Conservation (phyloP, 2,797 vertebrate genomes). For the Molossus alvarezi region DNA sequence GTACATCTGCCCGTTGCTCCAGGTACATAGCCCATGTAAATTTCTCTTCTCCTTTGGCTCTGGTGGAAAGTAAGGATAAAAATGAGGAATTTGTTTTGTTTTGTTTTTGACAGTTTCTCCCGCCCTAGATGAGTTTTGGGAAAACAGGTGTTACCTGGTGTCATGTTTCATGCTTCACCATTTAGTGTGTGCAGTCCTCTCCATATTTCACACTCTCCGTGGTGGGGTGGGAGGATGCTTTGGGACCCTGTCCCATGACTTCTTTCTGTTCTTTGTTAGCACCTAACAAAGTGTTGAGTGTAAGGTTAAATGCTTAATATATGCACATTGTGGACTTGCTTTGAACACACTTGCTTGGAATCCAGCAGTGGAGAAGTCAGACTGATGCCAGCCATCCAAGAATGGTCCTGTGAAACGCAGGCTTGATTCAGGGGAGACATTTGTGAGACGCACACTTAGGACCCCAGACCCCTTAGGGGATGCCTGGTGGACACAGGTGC, state of each 20-base stretch:
- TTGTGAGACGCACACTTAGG: neutral
- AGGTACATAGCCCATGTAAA: neutral
- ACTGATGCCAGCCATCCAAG: accelerated
- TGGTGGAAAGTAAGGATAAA: neutral
- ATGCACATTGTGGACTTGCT: neutral
- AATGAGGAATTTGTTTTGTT: neutral
- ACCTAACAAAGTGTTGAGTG: neutral
- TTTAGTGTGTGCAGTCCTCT: neutral
- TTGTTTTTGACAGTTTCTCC: neutral
- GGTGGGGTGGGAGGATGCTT: neutral
- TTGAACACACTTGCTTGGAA: neutral
- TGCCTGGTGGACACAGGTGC: neutral
- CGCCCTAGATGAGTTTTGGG: neutral
- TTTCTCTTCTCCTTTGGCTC: neutral
- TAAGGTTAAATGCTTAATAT: neutral
- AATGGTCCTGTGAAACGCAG: neutral
- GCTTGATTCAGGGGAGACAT: neutral
- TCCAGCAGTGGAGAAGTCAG: neutral
- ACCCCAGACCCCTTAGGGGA: neutral
- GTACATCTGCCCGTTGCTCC: neutral
- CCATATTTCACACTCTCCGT: neutral
- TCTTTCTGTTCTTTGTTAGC: neutral
- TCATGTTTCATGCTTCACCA: neutral
- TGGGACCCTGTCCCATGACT: neutral
- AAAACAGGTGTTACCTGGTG: neutral